A percentile compares a stretch with the other conserved stretches of the same genome.
These are phyloP conservation scores for Tokudaia tokunoshimensis DNA, from an alignment of 2,797 vertebrate genomes.

Conservation along the genomic window DNA sequence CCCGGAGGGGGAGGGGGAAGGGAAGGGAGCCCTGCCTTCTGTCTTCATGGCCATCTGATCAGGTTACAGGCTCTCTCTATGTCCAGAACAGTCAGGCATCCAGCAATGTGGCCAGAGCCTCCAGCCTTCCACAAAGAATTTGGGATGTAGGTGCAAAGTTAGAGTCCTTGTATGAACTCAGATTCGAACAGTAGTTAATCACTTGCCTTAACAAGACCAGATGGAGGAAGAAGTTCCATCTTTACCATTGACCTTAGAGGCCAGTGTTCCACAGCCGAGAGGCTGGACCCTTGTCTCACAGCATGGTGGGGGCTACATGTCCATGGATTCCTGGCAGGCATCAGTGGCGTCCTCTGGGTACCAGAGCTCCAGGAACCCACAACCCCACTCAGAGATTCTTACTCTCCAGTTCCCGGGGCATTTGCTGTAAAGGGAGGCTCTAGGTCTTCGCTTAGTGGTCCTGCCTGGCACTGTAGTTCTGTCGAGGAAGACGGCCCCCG, in stretches of 20 bases:
- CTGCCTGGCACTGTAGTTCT: background rate
- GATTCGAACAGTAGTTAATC: background rate
- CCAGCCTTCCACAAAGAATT: background rate
- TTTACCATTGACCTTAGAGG: background rate
- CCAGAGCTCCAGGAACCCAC: background rate
- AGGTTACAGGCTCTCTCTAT: background rate
- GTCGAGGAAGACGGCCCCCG: background rate
- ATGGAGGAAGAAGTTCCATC: background rate
- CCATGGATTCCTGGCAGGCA: too few relatives aligned
- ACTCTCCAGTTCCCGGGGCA: rapidly evolving
- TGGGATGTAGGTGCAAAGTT: background rate
- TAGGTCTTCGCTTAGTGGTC: background rate
- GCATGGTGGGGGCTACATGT: too few relatives aligned
- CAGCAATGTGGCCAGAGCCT: background rate
- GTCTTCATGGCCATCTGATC: background rate
- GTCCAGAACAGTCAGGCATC: background rate
- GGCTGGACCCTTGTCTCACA: background rate
- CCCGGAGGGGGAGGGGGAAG: background rate
- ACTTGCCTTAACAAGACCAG: background rate
- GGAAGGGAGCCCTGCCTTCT: background rate
- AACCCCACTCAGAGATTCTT: background rate
- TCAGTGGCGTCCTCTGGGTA: background rate
- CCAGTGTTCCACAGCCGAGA: background rate
- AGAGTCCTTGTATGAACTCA: background rate
- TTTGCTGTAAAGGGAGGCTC: background rate